Evolutionary conservation across 2,113 vertebrate species (phyloP).

Genomic region (sheep (Ovis aries)): ARS-UI_Ramb_v3.0 NC_056071.1:36574501-36575000

Average conservation of each 20-base stretch:
- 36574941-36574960: not conserved
- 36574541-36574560: not conserved
- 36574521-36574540: not conserved
- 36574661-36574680: not conserved
- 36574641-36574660: not conserved
- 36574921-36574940: not conserved
- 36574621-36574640: conserved; percentile 18
- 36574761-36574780: not conserved
- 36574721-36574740: not conserved
- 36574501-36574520: not conserved
- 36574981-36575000: not conserved
- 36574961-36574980: not conserved
- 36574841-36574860: not conserved
- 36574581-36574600: not conserved
- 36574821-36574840: not conserved
- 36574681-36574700: not conserved
- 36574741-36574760: not conserved
- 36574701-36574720: not conserved
- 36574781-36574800: not conserved
- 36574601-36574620: not conserved
- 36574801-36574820: not conserved
- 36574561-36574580: not conserved
- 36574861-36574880: not conserved
- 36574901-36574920: not conserved
- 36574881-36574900: not conserved